These are phyloP conservation scores for Apogon hyalosoma DNA, from an alignment of 2,797 vertebrate species.

Conservation along the genomic window DNA sequence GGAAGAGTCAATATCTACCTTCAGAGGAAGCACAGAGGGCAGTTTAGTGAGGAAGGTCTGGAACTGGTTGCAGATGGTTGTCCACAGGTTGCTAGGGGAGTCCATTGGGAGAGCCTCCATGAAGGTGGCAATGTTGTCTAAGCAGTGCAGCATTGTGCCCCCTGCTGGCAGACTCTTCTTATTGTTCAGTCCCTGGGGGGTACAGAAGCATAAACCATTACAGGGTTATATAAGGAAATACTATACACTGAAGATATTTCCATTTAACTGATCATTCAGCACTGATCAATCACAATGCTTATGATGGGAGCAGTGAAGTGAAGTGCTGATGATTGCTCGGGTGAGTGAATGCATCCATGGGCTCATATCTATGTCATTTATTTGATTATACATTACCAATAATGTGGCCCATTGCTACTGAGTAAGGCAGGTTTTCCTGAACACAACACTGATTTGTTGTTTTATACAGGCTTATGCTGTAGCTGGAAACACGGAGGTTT, in stretches of 20 bases:
- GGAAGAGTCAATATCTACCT: slow-evolving; percentile 85
- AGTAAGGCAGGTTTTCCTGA: slow-evolving; percentile 46
- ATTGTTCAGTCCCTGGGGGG: slow-evolving; percentile 94
- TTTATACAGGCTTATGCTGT: slow-evolving; percentile 49
- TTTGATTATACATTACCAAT: slow-evolving; percentile 42
- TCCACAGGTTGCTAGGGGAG: slow-evolving; percentile 98
- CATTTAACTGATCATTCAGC: slow-evolving; percentile 68
- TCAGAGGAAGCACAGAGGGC: slow-evolving; percentile 95
- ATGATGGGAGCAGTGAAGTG: slow-evolving; percentile 29
- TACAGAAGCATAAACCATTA: slow-evolving; percentile 59
- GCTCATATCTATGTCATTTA: slow-evolving; percentile 41
- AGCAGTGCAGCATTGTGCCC: slow-evolving; percentile 96
- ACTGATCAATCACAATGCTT: slow-evolving; percentile 60
- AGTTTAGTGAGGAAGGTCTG: slow-evolving; percentile 98
- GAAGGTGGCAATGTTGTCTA: slow-evolving; percentile 97
- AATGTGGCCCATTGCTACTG: slow-evolving; percentile 44
- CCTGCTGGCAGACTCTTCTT: slow-evolving; percentile 98
- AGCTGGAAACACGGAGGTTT: slow-evolving; percentile 10
- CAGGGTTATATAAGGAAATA: slow-evolving; percentile 68
- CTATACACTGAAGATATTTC: slow-evolving; percentile 59
- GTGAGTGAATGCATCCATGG: slow-evolving; percentile 23
- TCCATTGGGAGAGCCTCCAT: slow-evolving; percentile 99
- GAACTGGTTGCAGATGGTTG: slow-evolving; percentile 98
- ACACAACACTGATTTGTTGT: slow-evolving; percentile 41
- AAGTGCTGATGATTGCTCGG: slow-evolving; percentile 42